Conservation (phyloP, 2,797 vertebrate species). For the Siniperca undulata region DNA sequence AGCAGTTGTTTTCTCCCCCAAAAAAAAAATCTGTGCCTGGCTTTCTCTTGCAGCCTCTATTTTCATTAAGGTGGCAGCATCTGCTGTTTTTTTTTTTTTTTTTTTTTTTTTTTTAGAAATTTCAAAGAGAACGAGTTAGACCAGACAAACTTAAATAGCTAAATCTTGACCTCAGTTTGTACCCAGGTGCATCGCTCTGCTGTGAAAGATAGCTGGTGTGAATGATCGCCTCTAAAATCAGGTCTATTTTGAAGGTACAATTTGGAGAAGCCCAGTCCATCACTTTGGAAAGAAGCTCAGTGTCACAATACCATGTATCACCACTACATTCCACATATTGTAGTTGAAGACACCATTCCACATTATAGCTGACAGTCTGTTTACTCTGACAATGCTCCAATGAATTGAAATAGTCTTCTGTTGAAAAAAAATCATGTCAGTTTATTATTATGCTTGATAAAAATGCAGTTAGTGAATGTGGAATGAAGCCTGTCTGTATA, state of each 20-base stretch:
- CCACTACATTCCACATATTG: slow-evolving; percentile 91
- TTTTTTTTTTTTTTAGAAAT: slow-evolving; percentile 45
- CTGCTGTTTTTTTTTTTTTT: slow-evolving; percentile 55
- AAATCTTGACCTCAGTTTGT: slow-evolving; percentile 52
- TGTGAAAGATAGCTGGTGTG: slow-evolving; percentile 48
- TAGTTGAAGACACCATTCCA: slow-evolving; percentile 90
- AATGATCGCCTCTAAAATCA: slow-evolving; percentile 60
- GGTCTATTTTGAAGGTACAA: slow-evolving; percentile 63
- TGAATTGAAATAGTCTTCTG: slow-evolving; percentile 86
- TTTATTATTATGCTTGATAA: slow-evolving; percentile 93
- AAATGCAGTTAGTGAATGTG: slow-evolving; percentile 96
- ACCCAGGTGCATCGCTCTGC: slow-evolving; percentile 55
- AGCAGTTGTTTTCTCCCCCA: slow-evolving; percentile 81
- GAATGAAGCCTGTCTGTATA: slow-evolving; percentile 98
- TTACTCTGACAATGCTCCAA: slow-evolving; percentile 90
- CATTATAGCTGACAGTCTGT: slow-evolving; percentile 87
- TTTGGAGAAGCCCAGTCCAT: slow-evolving; percentile 59
- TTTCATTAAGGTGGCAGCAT: slow-evolving; percentile 61
- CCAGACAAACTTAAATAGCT: slow-evolving; percentile 40
- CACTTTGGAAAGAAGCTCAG: slow-evolving; percentile 80
- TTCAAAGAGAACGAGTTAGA: slow-evolving; percentile 54
- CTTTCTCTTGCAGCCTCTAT: slow-evolving; percentile 77
- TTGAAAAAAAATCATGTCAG: slow-evolving; percentile 73
- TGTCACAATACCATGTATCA: slow-evolving; percentile 87
- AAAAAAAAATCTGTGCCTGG: slow-evolving; percentile 83